Percentiles rank a stretch among this genome's conserved stretches.
phyloP scores from a whole-genome alignment of 2,113 vertebrate species.

The Gorsachius goisagi region DNA sequence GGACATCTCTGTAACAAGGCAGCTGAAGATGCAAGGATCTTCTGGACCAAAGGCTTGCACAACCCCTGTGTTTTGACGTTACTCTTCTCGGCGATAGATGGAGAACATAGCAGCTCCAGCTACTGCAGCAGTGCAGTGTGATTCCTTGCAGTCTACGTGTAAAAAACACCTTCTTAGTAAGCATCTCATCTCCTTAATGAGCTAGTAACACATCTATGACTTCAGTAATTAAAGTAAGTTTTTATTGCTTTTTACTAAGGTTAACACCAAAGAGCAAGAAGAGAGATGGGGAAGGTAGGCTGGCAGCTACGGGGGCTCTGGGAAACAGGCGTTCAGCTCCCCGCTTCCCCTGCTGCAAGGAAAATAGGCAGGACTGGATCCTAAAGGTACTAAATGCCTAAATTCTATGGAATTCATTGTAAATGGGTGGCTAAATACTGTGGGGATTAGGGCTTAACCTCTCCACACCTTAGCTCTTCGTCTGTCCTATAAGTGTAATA shows the following conservation, averaged over 20 bases:
- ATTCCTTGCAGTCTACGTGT: not conserved
- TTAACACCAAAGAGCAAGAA: not conserved
- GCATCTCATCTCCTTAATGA: not conserved
- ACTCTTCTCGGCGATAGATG: not conserved
- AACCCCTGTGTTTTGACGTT: not conserved
- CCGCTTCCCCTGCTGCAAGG: not conserved
- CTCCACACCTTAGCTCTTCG: not conserved
- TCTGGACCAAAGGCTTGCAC: rapidly evolving
- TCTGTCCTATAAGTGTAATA: not conserved
- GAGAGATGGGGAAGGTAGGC: not conserved
- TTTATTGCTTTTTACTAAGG: not conserved
- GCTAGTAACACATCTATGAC: not conserved
- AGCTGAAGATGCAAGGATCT: not conserved
- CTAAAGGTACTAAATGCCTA: not conserved
- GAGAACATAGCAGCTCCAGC: not conserved
- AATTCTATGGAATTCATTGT: not conserved
- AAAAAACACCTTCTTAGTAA: not conserved
- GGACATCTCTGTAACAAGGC: not conserved
- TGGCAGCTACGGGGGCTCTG: not conserved
- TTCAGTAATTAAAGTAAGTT: not conserved
- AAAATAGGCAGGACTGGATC: not conserved
- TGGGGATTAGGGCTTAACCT: not conserved
- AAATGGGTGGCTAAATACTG: not conserved
- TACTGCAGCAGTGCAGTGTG: not conserved
- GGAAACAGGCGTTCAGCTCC: not conserved